Percentiles rank a stretch among this genome's conserved stretches.
These are phyloP conservation scores for Pammene fasciana DNA, from an alignment of 2,888 invertebrate genomes.

Conservation along the genomic window DNA sequence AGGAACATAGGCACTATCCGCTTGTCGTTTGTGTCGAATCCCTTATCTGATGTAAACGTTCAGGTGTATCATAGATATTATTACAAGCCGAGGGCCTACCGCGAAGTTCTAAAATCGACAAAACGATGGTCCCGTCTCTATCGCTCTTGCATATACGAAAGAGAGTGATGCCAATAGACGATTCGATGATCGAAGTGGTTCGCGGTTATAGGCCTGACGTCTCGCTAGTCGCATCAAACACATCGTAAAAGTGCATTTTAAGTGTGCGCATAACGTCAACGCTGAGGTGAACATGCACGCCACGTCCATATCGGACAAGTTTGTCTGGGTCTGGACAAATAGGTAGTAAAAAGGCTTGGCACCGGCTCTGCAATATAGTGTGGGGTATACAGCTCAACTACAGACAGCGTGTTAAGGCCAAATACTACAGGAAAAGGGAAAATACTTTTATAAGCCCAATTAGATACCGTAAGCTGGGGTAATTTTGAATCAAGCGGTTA, in stretches of 20 bases:
- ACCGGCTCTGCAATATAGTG: constrained; percentile 8
- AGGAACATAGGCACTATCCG: neutral
- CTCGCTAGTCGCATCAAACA: constrained; percentile 12
- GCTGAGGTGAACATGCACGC: constrained; percentile 11
- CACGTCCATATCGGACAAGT: constrained; percentile 5
- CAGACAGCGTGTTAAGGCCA: constrained; percentile 19
- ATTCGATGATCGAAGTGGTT: too few relatives aligned
- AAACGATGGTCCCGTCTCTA: too few relatives aligned
- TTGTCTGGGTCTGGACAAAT: constrained; percentile 13
- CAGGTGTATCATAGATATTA: neutral
- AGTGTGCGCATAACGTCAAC: constrained; percentile 18
- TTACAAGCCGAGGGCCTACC: too few relatives aligned
- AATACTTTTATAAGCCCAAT: too few relatives aligned
- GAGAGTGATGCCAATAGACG: too few relatives aligned
- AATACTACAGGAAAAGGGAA: too few relatives aligned
- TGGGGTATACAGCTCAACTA: neutral
- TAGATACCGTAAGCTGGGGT: too few relatives aligned
- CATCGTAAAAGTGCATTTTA: constrained; percentile 18
- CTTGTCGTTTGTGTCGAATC: neutral
- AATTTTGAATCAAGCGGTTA: too few relatives aligned
- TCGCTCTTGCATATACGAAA: too few relatives aligned
- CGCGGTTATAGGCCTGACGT: too few relatives aligned
- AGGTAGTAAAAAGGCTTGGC: constrained; percentile 16
- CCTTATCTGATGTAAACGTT: neutral
- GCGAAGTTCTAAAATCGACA: too few relatives aligned